Base-by-base conservation (phyloP, 2,113 vertebrate species). In the Pachypanchax playfairii region DNA sequence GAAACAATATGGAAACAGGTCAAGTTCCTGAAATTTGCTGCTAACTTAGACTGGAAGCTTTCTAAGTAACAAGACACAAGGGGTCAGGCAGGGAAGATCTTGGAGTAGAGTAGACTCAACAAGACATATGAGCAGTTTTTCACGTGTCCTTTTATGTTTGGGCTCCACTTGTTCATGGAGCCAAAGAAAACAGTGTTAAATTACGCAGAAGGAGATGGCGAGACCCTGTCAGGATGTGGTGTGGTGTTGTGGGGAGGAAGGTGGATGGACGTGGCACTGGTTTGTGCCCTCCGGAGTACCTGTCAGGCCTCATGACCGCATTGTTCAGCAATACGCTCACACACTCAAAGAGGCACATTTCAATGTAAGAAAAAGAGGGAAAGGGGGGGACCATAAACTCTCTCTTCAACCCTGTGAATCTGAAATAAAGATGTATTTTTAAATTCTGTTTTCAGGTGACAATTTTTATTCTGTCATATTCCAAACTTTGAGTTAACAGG, bases 291-390 rank as follows among this genome's bases (percentile, higher is more conserved):
- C 85, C 75, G 83, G 91, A 87, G 83, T 79, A 55, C 60, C 88
- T 92, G 91, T 91, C 91, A 91, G 83, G 80, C 72, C 87, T 85
- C 85, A 91, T 93, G 90, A 91, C 78, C 75, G 12, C 85, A 75
- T 61, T 62, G 75, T 67, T 73, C 73, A 74, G 41, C 50, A 62
- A 58, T 61, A 73, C 50, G 35, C 75, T 55, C 29, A 69, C 54
- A 61, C 31, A 20, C 41, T 21, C 43, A 26, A 17, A 49, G 6
- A 42, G 49, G 47, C 62, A 48, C 14, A 15, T 9, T 71, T 25
- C 6, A 70, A 36, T 15, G 39, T 20, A 35, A 21, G 33, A 43
- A 18, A 31, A 60, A 62, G 77, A n/a, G 61, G 43, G 35, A 33
- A 3, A 58, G 47, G 38, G 44, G 29, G 11, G 20, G 56, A 51